Conservation (phyloP, 2,888 invertebrate genomes). For the Leptopilina drosophilae region DNA sequence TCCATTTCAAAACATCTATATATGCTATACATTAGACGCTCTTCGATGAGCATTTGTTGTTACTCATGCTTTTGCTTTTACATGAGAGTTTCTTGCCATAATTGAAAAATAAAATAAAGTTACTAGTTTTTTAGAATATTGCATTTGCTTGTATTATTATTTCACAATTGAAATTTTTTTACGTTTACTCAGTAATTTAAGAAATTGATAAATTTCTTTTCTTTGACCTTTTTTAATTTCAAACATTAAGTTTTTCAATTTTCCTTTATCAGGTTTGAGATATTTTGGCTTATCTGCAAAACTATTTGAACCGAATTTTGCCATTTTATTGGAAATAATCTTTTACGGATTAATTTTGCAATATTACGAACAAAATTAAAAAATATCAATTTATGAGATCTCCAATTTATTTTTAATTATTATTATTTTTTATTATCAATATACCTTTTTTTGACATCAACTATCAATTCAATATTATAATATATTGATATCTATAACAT, state of each 20-base stretch:
- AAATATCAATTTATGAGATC: too few relatives aligned
- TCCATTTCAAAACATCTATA: constrained; percentile 46
- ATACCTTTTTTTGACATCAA: neutral
- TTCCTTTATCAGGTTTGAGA: too few relatives aligned
- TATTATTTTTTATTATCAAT: neutral
- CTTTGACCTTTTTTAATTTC: too few relatives aligned
- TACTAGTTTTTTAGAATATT: constrained; percentile 4
- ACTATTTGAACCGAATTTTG: too few relatives aligned
- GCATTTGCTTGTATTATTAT: neutral
- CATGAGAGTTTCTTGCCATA: constrained; percentile 1
- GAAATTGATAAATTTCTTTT: too few relatives aligned
- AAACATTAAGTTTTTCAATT: too few relatives aligned
- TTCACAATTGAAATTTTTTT: neutral
- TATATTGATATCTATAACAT: constrained; percentile 21
- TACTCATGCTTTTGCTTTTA: constrained; percentile 9
- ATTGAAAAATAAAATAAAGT: neutral
- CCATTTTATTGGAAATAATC: too few relatives aligned
- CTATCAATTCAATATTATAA: constrained; percentile 11
- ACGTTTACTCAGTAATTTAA: too few relatives aligned
- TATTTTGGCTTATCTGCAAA: too few relatives aligned
- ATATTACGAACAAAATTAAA: too few relatives aligned
- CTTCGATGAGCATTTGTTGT: constrained; percentile 29
- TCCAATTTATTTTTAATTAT: neutral
- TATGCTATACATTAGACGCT: constrained; percentile 13
- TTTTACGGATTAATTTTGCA: too few relatives aligned